Base-by-base conservation (phyloP, 2,888 invertebrate genomes). In the Heliconius charithonia region DNA sequence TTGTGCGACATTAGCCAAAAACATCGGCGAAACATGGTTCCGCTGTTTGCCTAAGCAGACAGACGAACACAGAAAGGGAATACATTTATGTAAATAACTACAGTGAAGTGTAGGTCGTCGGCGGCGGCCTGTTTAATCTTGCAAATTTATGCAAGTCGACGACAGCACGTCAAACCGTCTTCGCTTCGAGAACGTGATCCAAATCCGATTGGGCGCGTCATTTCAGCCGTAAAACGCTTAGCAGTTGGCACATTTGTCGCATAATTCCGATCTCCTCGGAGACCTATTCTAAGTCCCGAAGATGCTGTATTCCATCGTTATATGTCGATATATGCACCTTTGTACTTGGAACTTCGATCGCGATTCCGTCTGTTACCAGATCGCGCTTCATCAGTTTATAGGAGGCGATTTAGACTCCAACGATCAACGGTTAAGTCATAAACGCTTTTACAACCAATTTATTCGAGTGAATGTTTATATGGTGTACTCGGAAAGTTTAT, bases 121-220 rank as follows among this genome's bases (percentile, higher is more conserved):
- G 85, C 86, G 88, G 86, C 86, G 88, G 86, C 84, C 90, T 88
- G 89, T 87, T 94, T 94, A 93, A 92, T 92, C 92, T 93, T 93
- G 94, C 92, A 94, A 94, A 94, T 94, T 92, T 94, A 94, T 94
- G 94, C 94, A 92, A 94, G 91, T 90, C 91, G 90, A 88, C 89
- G 91, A 89, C 92, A 91, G 90, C 92, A 92, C 91, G 92, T 93
- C 93, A 93, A 92, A 92, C 93, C 92, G 92, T 91, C 92, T 93
- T 90, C 89, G 86, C 89, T 87, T 85, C 80, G 88, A 90, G 89
- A 87, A 93, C 92, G 93, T 93, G 93, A 94, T 94, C 92, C 90
- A 93, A 93, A 94, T 94, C 91, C 92, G 89, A 93, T 93, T 93
- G 89, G 83, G 86, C 86, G 90, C 91, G 90, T 91, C 92, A 90